Evolutionary conservation across 2,888 invertebrate genomes (phyloP).

Genomic region (Lasius platythorax): DNA sequence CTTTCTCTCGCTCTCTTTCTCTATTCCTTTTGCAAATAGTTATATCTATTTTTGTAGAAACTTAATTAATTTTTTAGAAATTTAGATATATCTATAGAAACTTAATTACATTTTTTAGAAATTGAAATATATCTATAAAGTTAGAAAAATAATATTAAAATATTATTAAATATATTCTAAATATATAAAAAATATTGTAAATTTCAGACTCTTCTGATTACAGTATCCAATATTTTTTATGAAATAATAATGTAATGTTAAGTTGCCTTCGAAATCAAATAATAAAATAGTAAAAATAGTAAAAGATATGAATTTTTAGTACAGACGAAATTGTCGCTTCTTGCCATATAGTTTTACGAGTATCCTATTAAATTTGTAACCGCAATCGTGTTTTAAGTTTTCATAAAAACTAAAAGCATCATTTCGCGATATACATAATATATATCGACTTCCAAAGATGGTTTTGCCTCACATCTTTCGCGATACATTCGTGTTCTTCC

Average conservation of each 20-base stretch:
- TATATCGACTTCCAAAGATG: not conserved
- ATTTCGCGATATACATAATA: not conserved
- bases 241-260: not conserved
- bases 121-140: too few relatives aligned
- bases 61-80: not conserved
- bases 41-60: not conserved
- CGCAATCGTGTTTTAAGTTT: conserved; percentile 3
- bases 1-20: not conserved
- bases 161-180: not conserved
- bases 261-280: not conserved
- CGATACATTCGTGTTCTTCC: not conserved
- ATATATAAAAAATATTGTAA: not conserved
- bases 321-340: not conserved
- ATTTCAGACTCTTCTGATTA: not conserved
- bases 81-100: not conserved
- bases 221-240: too few relatives aligned
- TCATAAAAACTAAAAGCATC: not conserved
- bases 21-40: not conserved
- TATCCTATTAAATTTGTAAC: not conserved
- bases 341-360: not conserved
- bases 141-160: not conserved
- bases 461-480: not conserved
- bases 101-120: too few relatives aligned
- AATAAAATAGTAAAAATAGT: not conserved
- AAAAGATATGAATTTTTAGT: not conserved